Evolutionary conservation across 1,140 invertebrate species (phyloP), one percentile per base, ranked within the genome.

Genomic region (Ceratosolen fusciceps): DNA sequence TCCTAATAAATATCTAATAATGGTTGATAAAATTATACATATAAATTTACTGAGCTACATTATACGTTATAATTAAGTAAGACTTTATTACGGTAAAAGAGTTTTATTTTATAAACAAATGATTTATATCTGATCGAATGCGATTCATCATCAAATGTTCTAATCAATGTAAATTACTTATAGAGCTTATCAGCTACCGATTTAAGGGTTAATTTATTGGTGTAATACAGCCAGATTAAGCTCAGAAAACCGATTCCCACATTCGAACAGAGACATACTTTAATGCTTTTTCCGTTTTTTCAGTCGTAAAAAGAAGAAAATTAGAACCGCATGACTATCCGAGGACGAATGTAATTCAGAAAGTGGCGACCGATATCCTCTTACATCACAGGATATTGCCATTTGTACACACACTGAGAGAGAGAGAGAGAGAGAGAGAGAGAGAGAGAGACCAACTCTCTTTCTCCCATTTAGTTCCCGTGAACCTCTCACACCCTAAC

Each of bases 81-180:
- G n/a, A n/a, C n/a, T n/a, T n/a, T n/a, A n/a, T n/a, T n/a, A n/a
- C n/a, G n/a, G n/a, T n/a, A n/a, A n/a, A n/a, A n/a, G n/a, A n/a
- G n/a, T n/a, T n/a, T n/a, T n/a, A n/a, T n/a, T n/a, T n/a, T n/a
- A n/a, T n/a, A n/a, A n/a, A n/a, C n/a, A n/a, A n/a, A n/a, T n/a
- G n/a, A n/a, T n/a, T n/a, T n/a, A n/a, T n/a, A 43, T 5, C 5
- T 5, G 39, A 43, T 7, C 12, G 39, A 43, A 43, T 43, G 39
- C 39, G n/a, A n/a, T n/a, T 43, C 3, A 56, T 56, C n/a, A 56
- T 24, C 21, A 5, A 67, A 37, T 43, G 7, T 12, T 56, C 24
- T 65, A 74, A 65, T 62, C 34, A 74, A 74, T 21, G 73, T 47
- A 65, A 74, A 74, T 62, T 29, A 8, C 58, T 21, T 24, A 4